A percentile compares a stretch with the other conserved stretches of the same genome.
Evolutionary conservation across 2,888 invertebrate species (phyloP).

Genomic region (Scotopteryx bipunctaria): DNA sequence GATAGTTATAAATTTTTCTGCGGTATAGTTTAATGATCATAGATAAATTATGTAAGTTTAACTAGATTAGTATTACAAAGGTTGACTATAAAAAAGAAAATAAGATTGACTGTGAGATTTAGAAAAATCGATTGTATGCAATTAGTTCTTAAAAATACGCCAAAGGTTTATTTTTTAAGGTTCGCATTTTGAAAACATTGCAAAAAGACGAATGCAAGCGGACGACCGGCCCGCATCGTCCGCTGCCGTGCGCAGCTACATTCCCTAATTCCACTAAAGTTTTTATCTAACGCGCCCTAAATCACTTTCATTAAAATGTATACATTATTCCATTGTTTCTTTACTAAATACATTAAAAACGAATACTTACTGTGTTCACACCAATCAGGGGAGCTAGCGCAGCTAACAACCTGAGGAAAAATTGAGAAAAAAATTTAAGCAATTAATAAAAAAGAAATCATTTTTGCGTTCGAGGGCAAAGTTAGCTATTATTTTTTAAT

Average conservation of each 20-base stretch:
- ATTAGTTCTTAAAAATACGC: constrained; percentile 3
- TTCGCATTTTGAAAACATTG: constrained; percentile 67
- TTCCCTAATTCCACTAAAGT: constrained; percentile 56
- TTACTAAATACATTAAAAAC: constrained; percentile 27
- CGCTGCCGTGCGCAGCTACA: constrained; percentile 44
- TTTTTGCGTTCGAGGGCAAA: not conserved
- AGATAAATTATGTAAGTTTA: not conserved
- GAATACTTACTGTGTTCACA: constrained; percentile 69
- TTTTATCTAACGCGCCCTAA: constrained; percentile 47
- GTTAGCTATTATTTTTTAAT: not conserved
- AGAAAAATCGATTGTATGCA: constrained; percentile 5
- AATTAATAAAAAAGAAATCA: not conserved
- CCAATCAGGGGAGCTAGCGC: constrained; percentile 64
- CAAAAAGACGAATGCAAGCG: constrained; percentile 71
- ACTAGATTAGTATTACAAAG: not conserved
- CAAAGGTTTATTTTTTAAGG: constrained; percentile 24
- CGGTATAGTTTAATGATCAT: constrained; percentile 2
- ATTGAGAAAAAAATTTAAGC: constrained; percentile 31
- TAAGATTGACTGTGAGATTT: not conserved
- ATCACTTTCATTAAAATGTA: constrained; percentile 35
- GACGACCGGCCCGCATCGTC: constrained; percentile 59
- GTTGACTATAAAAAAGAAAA: not conserved
- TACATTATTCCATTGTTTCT: constrained; percentile 9
- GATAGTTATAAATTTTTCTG: constrained; percentile 10
- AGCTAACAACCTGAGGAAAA: constrained; percentile 68